These are phyloP conservation scores for Lichenostomus cassidix DNA, from an alignment of 2,113 vertebrate species.

Conservation along the genomic window DNA sequence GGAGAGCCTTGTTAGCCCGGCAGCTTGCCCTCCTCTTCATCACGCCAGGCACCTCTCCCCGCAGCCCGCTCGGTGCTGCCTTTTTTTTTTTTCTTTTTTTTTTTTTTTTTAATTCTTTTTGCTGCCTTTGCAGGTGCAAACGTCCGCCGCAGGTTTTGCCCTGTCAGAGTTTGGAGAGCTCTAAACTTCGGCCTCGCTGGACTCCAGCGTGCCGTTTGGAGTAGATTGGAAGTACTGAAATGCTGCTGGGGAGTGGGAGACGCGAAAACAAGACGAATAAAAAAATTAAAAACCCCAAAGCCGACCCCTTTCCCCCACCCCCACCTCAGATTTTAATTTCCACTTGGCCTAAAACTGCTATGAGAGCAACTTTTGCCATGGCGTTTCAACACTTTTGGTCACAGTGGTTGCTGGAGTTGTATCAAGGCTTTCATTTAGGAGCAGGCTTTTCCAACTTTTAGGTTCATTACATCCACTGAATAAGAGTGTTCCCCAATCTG, in stretches of 20 bases:
- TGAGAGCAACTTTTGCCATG: not conserved
- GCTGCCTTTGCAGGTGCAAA: not conserved
- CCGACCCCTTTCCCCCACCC: not conserved
- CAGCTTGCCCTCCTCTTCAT: not conserved
- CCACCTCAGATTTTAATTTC: not conserved
- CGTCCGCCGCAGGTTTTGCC: not conserved
- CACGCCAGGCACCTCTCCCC: not conserved
- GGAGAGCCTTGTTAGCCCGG: not conserved
- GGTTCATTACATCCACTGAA: slow-evolving; percentile 14
- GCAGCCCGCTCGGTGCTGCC: not conserved
- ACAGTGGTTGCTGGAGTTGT: not conserved
- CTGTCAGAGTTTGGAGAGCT: not conserved
- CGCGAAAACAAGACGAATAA: not conserved
- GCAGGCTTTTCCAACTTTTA: not conserved
- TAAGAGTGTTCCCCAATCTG: not conserved
- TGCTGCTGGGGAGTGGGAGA: not conserved
- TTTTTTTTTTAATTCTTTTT: no score
- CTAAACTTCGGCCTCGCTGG: not conserved
- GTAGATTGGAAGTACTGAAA: not conserved
- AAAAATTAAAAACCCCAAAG: not conserved
- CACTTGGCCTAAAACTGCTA: not conserved
- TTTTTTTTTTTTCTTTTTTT: no score
- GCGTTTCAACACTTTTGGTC: not conserved
- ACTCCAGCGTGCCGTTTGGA: not conserved
- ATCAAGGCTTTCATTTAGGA: not conserved